A percentile compares a stretch with the other conserved stretches of the same genome.
phyloP scores from a whole-genome alignment of 2,113 vertebrate species.

The Martes martes region DNA sequence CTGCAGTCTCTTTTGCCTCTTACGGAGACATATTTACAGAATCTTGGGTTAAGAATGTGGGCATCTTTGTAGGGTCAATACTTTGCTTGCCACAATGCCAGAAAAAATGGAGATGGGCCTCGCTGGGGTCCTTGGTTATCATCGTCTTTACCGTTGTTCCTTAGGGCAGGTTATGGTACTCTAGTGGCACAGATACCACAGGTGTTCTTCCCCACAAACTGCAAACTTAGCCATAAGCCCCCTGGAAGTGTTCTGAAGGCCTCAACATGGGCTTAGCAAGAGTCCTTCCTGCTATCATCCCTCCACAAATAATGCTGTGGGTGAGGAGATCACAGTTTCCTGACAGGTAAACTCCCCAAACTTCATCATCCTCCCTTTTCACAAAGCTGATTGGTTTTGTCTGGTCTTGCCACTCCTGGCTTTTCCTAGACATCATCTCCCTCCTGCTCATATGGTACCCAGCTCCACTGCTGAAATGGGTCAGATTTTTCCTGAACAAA shows the following conservation, averaged over 20 bases:
- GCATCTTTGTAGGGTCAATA: background rate
- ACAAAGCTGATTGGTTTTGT: background rate
- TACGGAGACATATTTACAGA: background rate
- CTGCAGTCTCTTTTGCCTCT: background rate
- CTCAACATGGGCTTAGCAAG: background rate
- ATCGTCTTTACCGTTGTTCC: background rate
- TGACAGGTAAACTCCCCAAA: background rate
- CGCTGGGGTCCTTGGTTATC: background rate
- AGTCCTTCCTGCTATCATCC: background rate
- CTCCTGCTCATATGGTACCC: background rate
- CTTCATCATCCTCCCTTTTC: background rate
- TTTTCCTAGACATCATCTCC: background rate
- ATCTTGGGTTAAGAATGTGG: background rate
- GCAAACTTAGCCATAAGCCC: background rate
- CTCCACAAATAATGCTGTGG: background rate
- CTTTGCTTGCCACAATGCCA: background rate
- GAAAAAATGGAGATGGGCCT: background rate
- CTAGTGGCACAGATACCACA: background rate
- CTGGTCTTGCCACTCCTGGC: background rate
- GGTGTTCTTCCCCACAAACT: background rate
- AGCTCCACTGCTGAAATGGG: background rate
- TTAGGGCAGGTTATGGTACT: background rate
- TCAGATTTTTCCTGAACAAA: background rate
- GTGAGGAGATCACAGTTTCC: background rate
- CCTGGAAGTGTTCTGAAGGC: background rate